phyloP scores from a whole-genome alignment of 2,797 vertebrate species.

The Enteromius thamalakanensis region DNA sequence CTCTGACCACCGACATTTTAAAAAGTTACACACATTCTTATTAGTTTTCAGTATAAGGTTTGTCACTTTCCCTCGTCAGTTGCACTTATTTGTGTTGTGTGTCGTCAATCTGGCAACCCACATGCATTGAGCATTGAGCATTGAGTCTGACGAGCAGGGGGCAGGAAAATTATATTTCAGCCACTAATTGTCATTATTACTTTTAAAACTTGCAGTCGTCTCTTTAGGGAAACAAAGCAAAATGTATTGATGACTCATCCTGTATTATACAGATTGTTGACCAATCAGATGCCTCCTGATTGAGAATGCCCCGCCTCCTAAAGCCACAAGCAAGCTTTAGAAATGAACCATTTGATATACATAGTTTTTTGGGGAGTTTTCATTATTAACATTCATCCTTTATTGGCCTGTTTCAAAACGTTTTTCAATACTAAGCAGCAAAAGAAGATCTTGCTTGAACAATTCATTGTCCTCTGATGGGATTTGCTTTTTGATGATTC shows the following conservation, averaged over 20 bases:
- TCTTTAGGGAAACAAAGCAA: not conserved
- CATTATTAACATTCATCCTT: not conserved
- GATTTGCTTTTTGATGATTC: conserved; percentile 57
- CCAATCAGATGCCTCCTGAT: not conserved
- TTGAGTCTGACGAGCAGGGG: not conserved
- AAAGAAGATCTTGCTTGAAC: not conserved
- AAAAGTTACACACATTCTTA: not conserved
- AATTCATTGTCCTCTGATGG: conserved; percentile 13
- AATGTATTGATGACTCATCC: not conserved
- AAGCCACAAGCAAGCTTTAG: not conserved
- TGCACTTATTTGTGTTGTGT: not conserved
- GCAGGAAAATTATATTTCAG: not conserved
- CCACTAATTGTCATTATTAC: not conserved
- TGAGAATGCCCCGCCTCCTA: not conserved
- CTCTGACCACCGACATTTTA: not conserved
- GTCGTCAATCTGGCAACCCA: not conserved
- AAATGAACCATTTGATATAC: not conserved
- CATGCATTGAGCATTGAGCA: too few relatives aligned
- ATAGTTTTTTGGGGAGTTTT: not conserved
- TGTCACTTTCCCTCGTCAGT: not conserved
- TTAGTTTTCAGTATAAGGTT: not conserved
- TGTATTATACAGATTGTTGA: not conserved
- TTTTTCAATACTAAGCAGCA: not conserved
- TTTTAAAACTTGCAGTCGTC: not conserved
- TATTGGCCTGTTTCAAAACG: not conserved